phyloP scores from a whole-genome alignment of 2,113 vertebrate species.

The Salvelinus alpinus region DNA sequence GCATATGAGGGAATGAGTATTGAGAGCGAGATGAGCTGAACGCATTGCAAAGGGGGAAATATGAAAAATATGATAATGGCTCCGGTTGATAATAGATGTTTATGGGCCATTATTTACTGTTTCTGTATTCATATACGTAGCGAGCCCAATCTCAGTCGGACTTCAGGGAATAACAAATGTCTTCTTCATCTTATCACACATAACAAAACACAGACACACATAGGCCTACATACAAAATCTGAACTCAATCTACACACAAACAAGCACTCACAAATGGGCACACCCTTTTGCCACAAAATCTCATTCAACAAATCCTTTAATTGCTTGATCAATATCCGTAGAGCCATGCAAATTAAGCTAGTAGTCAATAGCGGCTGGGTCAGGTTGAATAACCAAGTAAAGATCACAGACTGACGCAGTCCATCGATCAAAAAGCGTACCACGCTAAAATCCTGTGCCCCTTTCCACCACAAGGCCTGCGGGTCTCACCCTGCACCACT shows the following conservation, averaged over 20 bases:
- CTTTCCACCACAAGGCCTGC: not conserved
- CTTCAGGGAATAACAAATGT: conserved; percentile 17
- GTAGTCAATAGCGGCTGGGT: conserved; percentile 50
- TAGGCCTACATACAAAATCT: not conserved
- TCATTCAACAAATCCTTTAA: conserved; percentile 63
- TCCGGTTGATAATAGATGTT: not conserved
- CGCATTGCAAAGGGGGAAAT: conserved; percentile 27
- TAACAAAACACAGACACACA: not conserved
- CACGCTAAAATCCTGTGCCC: conserved; percentile 39
- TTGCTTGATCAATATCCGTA: conserved; percentile 60
- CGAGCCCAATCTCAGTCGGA: conserved; percentile 15
- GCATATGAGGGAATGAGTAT: conserved; percentile 3
- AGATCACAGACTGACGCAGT: conserved; percentile 7
- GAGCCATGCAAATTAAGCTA: conserved; percentile 59
- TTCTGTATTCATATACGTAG: conserved; percentile 11
- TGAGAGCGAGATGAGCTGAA: conserved; percentile 16
- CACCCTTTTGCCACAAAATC: conserved; percentile 28
- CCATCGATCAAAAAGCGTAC: conserved; percentile 54
- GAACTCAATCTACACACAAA: not conserved
- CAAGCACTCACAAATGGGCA: not conserved
- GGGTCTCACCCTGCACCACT: not conserved
- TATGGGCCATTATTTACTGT: conserved; percentile 1
- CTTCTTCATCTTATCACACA: conserved; percentile 36
- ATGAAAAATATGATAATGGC: conserved; percentile 40
- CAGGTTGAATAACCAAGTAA: conserved; percentile 19